Percentiles rank a stretch among this genome's conserved stretches.
phyloP scores from a whole-genome alignment of 2,888 invertebrate species.

The Petrolisthes manimaculis region DNA sequence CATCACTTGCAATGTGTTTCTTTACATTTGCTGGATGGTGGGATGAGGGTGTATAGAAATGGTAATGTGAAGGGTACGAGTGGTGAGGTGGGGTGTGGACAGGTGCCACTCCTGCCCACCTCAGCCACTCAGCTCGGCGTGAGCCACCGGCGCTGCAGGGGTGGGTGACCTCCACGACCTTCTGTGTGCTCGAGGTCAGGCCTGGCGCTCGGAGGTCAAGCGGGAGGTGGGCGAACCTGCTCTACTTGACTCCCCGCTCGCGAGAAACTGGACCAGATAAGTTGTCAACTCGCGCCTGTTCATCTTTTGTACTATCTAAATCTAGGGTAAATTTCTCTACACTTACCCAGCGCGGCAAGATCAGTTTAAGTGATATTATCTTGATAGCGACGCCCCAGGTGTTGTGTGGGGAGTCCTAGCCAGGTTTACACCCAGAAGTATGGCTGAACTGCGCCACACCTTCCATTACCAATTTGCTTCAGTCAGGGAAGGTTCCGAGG shows the following conservation, averaged over 20 bases:
- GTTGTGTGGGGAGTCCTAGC: background rate
- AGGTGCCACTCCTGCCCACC: background rate
- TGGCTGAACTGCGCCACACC: background rate
- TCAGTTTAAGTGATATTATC: background rate
- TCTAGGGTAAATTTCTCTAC: background rate
- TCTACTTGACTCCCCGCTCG: slow-evolving; percentile 27
- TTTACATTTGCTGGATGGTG: no score
- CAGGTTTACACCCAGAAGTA: background rate
- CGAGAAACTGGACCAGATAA: slow-evolving; percentile 43
- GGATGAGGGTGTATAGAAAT: no score
- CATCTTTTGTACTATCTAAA: slow-evolving; percentile 24
- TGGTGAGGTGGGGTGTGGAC: no score
- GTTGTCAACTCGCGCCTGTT: slow-evolving; percentile 4
- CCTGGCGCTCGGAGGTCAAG: slow-evolving; percentile 40
- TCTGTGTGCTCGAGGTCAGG: slow-evolving; percentile 48
- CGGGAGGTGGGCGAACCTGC: slow-evolving; percentile 53
- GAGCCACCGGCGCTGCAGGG: slow-evolving; percentile 32
- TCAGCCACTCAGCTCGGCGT: background rate
- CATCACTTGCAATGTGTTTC: no score
- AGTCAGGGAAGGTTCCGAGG: slow-evolving; percentile 11
- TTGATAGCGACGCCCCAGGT: background rate
- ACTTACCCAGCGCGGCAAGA: background rate
- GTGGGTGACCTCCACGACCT: slow-evolving; percentile 53
- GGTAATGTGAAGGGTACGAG: no score
- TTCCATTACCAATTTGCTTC: slow-evolving; percentile 7